Evolutionary conservation across 1,140 invertebrate species (phyloP), one percentile per base, ranked within the genome.

Genomic region (Globodera rostochiensis): DNA sequence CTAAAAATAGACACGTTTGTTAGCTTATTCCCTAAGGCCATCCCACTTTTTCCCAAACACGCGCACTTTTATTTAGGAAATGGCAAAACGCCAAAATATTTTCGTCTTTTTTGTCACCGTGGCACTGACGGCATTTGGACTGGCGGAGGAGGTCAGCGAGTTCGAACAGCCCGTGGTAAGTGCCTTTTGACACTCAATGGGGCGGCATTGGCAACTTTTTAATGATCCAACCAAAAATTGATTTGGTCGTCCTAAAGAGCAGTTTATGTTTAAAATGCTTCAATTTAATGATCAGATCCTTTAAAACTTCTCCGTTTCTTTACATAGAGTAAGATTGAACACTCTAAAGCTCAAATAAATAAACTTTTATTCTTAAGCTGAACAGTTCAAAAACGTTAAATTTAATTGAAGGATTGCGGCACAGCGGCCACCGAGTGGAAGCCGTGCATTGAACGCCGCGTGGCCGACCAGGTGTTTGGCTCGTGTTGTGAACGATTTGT

Each of bases 401-500:
- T 36, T 36, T 36, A 36, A 36, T 64, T 73, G 15, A 25, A 85
- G 84, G 85, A 88, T 71, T 89, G 88, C 69, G 88, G 88, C 67
- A 89, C 74, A n/a, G 85, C 86, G 75, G 82, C 50, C 15, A 83
- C 81, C 25, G 83, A 88, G 13, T 89, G 88, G 88, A 89, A 89
- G 81, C 88, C 88, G 21, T 89, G 88, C 79, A 90, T 89, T 82
- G 88, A 90, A 60, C 77, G 88, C 19, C 85, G 87, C 71, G 83
- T 89, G 69, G 88, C 88, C 21, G 88, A 89, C 80, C 85, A 90
- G 57, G 88, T 89, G 11, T 89, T 90, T 69, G 84, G 82, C 15
- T 83, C 86, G 13, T 89, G 88, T 73, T 89, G 88, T 69, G 87
- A 89, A 66, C 81, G 89, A 57, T 88, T 90, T 79, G 87, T 89